Evolutionary conservation across 2,113 vertebrate genomes (phyloP).

Genomic region (Larimichthys crocea): DNA sequence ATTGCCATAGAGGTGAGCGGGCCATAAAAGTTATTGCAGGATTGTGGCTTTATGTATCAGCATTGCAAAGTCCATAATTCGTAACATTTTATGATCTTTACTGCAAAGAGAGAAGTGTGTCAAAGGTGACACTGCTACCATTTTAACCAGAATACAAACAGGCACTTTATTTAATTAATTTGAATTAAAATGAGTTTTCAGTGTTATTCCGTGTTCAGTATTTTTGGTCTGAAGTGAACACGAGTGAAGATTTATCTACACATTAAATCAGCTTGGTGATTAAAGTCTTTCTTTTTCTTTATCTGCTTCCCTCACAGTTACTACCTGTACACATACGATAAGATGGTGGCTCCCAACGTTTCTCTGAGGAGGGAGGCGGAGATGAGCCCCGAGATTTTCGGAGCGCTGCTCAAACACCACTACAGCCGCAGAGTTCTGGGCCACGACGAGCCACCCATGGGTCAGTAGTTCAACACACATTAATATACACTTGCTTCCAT

Average conservation of each 20-base stretch:
- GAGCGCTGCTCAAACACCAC: slow-evolving; percentile 87
- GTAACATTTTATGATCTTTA: slow-evolving; percentile 23
- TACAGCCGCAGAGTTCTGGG: slow-evolving; percentile 81
- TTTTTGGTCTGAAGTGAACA: neutral
- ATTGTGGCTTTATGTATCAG: slow-evolving; percentile 24
- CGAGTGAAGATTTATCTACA: neutral
- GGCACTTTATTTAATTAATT: neutral
- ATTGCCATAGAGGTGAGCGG: slow-evolving; percentile 6
- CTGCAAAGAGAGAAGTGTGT: slow-evolving; percentile 27
- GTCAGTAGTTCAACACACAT: slow-evolving; percentile 66
- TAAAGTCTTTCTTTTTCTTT: slow-evolving; percentile 16
- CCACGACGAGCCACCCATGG: slow-evolving; percentile 78
- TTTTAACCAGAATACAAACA: slow-evolving; percentile 10
- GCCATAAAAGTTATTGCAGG: slow-evolving; percentile 24
- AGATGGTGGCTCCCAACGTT: slow-evolving; percentile 97
- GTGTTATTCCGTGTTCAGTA: neutral
- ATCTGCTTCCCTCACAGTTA: slow-evolving; percentile 82
- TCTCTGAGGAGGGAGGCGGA: slow-evolving; percentile 88
- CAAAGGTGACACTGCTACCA: slow-evolving; percentile 21
- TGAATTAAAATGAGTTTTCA: neutral
- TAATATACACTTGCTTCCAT: neutral
- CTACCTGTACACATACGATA: slow-evolving; percentile 98
- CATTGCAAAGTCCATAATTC: slow-evolving; percentile 32
- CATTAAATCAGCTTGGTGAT: neutral
- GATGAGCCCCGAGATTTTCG: slow-evolving; percentile 83